A percentile compares a stretch with the other conserved stretches of the same genome.
Evolutionary conservation across 1,140 invertebrate genomes (phyloP).

Genomic region (Thaumetopoea pityocampa): DNA sequence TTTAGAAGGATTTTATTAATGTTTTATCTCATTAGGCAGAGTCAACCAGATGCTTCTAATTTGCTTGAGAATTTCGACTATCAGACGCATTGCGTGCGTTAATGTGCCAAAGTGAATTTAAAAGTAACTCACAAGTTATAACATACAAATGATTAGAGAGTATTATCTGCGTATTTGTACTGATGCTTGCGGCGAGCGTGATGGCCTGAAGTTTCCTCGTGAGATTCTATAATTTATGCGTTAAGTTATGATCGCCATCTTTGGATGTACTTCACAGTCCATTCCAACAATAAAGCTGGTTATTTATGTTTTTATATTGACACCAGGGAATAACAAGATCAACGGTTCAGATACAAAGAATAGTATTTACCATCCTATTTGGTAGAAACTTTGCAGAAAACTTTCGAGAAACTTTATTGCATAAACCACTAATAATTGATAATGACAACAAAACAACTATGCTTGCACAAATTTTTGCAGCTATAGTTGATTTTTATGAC

Average conservation of each 20-base stretch:
- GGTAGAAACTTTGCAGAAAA: too few relatives aligned
- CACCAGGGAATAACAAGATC: too few relatives aligned
- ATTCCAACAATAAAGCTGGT: too few relatives aligned
- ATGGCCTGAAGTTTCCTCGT: conserved; percentile 22
- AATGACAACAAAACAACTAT: too few relatives aligned
- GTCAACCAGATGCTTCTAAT: conserved; percentile 21
- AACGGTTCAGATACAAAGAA: too few relatives aligned
- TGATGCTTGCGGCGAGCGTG: conserved; percentile 26
- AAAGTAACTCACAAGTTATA: conserved; percentile 48
- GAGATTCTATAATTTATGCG: conserved; percentile 26
- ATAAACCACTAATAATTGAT: too few relatives aligned
- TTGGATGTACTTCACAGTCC: conserved; percentile 9
- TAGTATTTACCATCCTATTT: too few relatives aligned
- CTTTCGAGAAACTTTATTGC: too few relatives aligned
- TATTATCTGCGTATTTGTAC: conserved; percentile 38
- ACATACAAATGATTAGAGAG: conserved; percentile 31
- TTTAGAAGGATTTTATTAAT: conserved; percentile 25
- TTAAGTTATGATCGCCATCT: conserved; percentile 26
- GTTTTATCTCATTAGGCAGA: conserved; percentile 14
- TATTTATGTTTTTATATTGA: too few relatives aligned
- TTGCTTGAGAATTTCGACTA: conserved; percentile 45
- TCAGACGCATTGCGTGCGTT: conserved; percentile 43
- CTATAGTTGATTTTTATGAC: too few relatives aligned
- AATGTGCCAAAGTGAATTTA: conserved; percentile 53
- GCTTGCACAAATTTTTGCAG: too few relatives aligned